Conservation (phyloP, 2,797 vertebrate genomes). For the Pseudochirops cupreus region DNA sequence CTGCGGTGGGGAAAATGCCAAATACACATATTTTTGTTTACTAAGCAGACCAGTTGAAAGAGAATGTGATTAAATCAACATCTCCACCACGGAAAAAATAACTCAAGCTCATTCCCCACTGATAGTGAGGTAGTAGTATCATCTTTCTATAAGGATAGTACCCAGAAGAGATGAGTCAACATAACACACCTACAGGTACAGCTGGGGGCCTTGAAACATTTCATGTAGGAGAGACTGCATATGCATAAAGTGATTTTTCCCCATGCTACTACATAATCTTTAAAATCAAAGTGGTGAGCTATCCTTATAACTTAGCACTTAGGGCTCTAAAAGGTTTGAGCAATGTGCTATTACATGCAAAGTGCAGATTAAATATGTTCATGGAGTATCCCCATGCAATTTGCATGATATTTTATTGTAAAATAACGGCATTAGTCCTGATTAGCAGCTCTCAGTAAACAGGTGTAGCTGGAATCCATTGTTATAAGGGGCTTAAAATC, state of each 20-base stretch:
- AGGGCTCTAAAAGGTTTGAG: slow-evolving; percentile 76
- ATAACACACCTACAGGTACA: slow-evolving; percentile 20
- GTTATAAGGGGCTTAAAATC: slow-evolving; percentile 66
- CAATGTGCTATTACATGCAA: slow-evolving; percentile 69
- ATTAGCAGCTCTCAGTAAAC: slow-evolving; percentile 71
- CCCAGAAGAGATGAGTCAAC: slow-evolving; percentile 42
- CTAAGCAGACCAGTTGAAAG: background rate
- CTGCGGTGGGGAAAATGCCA: background rate
- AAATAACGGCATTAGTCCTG: slow-evolving; percentile 65
- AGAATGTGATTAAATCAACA: background rate
- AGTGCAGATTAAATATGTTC: slow-evolving; percentile 74
- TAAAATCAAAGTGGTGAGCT: slow-evolving; percentile 65
- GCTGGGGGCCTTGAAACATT: slow-evolving; percentile 45
- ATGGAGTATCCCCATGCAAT: slow-evolving; percentile 62
- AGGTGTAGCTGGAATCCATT: slow-evolving; percentile 74
- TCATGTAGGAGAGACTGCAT: slow-evolving; percentile 10
- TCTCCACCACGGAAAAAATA: background rate
- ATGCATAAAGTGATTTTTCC: background rate
- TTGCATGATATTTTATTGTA: slow-evolving; percentile 72
- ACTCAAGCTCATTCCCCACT: background rate
- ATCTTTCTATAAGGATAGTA: slow-evolving; percentile 45
- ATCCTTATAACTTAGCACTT: slow-evolving; percentile 57
- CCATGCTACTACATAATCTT: slow-evolving; percentile 55
- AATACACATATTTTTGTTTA: background rate
- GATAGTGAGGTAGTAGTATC: slow-evolving; percentile 50